Evolutionary conservation across 2,888 invertebrate species (phyloP).

Genomic region (Argyresthia albistria): DNA sequence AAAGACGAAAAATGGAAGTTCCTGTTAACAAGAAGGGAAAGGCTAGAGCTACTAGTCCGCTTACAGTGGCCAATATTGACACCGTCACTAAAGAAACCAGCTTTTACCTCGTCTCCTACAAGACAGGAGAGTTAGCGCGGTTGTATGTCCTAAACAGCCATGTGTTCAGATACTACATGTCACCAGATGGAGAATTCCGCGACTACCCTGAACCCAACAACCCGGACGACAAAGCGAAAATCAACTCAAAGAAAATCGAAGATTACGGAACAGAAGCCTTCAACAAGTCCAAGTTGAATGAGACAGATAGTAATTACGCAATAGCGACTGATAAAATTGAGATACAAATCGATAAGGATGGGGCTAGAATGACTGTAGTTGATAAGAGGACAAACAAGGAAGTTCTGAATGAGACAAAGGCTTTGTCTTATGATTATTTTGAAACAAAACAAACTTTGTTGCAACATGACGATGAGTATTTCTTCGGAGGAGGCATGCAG

Average conservation of each 20-base stretch:
- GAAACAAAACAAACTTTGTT: slow-evolving; percentile 32
- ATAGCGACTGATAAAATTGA: slow-evolving; percentile 39
- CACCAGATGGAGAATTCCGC: slow-evolving; percentile 37
- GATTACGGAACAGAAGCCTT: slow-evolving; percentile 41
- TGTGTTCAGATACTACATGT: slow-evolving; percentile 54
- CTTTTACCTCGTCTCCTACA: slow-evolving; percentile 34
- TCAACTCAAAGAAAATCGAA: slow-evolving; percentile 31
- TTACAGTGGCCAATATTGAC: no score
- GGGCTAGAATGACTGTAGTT: slow-evolving; percentile 35
- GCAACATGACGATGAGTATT: slow-evolving; percentile 41
- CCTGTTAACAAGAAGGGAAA: no score
- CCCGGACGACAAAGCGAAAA: slow-evolving; percentile 39
- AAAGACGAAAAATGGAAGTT: no score
- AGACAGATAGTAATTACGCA: slow-evolving; percentile 23
- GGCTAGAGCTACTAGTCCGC: no score
- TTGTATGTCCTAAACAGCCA: slow-evolving; percentile 47
- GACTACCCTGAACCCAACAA: slow-evolving; percentile 49
- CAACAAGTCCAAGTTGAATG: slow-evolving; percentile 28
- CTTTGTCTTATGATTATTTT: slow-evolving; percentile 32
- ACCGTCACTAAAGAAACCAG: slow-evolving; percentile 30
- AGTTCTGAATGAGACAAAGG: slow-evolving; percentile 34
- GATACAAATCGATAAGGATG: slow-evolving; percentile 40
- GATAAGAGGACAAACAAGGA: slow-evolving; percentile 39
- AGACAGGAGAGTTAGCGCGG: slow-evolving; percentile 36
- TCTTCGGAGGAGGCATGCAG: slow-evolving; percentile 62